phyloP scores from a whole-genome alignment of 2,888 invertebrate species.

The Hedychridium roseum region DNA sequence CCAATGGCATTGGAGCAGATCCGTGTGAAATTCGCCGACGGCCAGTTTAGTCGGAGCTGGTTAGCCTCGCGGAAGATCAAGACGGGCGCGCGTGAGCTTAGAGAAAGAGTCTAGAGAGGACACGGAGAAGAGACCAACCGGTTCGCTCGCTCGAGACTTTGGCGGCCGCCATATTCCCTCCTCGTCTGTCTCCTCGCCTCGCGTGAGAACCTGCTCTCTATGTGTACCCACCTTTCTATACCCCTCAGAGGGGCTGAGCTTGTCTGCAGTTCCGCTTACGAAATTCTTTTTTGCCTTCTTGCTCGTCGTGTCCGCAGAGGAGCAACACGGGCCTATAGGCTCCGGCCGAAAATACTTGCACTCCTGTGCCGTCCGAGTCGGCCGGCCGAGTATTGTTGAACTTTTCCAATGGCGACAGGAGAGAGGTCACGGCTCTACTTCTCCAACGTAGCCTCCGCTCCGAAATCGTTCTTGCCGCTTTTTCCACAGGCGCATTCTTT shows the following conservation, averaged over 20 bases:
- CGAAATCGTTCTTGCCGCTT: neutral
- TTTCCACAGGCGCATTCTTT: conserved; percentile 14
- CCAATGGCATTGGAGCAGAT: conserved; percentile 4
- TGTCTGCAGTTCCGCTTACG: conserved; percentile 41
- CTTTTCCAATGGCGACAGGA: conserved; percentile 8
- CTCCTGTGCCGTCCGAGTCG: conserved; percentile 1
- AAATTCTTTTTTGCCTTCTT: conserved; percentile 21
- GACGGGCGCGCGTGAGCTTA: conserved; percentile 44
- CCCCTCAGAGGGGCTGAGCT: conserved; percentile 26
- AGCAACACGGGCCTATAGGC: no score
- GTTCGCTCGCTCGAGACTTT: conserved; percentile 59
- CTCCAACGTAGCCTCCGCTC: neutral
- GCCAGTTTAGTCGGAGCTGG: no score
- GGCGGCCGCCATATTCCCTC: conserved; percentile 59
- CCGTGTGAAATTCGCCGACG: conserved; percentile 16
- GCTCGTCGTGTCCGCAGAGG: no score
- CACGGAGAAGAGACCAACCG: conserved; percentile 60
- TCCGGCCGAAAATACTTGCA: neutral
- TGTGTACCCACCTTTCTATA: conserved; percentile 40
- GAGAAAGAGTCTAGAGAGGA: conserved; percentile 50
- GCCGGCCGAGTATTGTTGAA: conserved; percentile 8
- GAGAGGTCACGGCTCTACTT: conserved; percentile 17
- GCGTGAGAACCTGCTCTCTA: conserved; percentile 52
- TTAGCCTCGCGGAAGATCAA: conserved; percentile 34
- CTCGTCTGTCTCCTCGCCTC: conserved; percentile 44